phyloP scores from a whole-genome alignment of 1,140 invertebrate genomes.

The Drosophila obscura region DNA sequence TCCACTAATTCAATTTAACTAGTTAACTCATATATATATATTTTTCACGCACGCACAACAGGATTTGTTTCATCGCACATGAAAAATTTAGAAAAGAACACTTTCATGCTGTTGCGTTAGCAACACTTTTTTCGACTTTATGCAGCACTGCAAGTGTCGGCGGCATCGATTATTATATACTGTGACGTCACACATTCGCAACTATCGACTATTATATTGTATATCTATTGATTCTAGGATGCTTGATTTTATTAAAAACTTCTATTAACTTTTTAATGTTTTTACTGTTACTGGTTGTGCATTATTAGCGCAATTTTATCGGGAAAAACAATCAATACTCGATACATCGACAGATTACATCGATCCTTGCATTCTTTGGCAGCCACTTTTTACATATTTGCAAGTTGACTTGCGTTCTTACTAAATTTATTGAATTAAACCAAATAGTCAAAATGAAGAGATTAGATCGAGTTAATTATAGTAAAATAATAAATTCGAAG shows the following conservation, averaged over 20 bases:
- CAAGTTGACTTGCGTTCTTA: too few relatives aligned
- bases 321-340: too few relatives aligned
- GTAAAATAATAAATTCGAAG: constrained; percentile 74
- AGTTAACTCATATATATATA: constrained; percentile 36
- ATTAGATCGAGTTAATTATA: too few relatives aligned
- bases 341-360: too few relatives aligned
- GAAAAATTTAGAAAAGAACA: constrained; percentile 51
- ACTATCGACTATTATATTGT: too few relatives aligned
- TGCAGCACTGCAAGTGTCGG: too few relatives aligned
- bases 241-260: too few relatives aligned
- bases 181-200: neutral
- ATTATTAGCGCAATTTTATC: too few relatives aligned
- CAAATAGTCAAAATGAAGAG: constrained; percentile 68
- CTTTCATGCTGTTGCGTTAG: constrained; percentile 17
- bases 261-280: too few relatives aligned
- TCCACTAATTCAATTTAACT: constrained; percentile 31
- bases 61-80: constrained; percentile 36
- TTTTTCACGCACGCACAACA: constrained; percentile 45
- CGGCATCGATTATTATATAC: constrained; percentile 3
- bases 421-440: neutral
- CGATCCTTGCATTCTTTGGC: too few relatives aligned
- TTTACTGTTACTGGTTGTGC: too few relatives aligned
- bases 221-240: too few relatives aligned
- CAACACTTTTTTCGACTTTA: constrained; percentile 1
- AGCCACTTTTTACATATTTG: neutral